These are phyloP conservation scores for Megaceryle alcyon DNA, from an alignment of 2,797 vertebrate species.

Conservation along the genomic window DNA sequence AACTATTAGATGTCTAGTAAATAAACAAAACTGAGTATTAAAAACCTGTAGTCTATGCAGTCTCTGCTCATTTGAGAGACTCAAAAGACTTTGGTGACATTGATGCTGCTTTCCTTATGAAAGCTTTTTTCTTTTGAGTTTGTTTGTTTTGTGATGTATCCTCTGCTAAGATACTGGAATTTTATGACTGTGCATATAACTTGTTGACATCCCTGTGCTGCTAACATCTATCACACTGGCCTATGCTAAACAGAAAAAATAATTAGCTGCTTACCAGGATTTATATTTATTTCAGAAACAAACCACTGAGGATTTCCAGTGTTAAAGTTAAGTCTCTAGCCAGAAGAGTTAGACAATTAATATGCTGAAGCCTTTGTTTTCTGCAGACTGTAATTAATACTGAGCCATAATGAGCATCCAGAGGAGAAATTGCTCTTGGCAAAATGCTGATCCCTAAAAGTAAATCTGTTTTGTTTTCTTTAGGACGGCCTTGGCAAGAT, in stretches of 20 bases:
- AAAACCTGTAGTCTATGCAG: neutral
- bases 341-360: neutral
- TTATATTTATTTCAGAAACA: neutral
- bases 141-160: neutral
- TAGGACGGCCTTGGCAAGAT: constrained; percentile 92
- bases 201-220: neutral
- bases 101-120: neutral
- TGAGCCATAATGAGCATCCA: neutral
- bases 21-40: neutral
- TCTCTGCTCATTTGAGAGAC: neutral
- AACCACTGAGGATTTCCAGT: neutral
- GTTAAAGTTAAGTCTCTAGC: rapidly evolving
- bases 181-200: neutral
- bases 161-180: rapidly evolving
- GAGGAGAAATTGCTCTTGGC: neutral
- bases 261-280: neutral
- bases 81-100: neutral
- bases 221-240: too few relatives aligned
- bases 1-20: neutral
- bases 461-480: neutral
- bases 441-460: neutral
- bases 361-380: neutral
- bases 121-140: neutral
- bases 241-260: neutral
- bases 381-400: neutral